Conservation (phyloP, 2,113 vertebrate species). For the Cathartes aura region DNA sequence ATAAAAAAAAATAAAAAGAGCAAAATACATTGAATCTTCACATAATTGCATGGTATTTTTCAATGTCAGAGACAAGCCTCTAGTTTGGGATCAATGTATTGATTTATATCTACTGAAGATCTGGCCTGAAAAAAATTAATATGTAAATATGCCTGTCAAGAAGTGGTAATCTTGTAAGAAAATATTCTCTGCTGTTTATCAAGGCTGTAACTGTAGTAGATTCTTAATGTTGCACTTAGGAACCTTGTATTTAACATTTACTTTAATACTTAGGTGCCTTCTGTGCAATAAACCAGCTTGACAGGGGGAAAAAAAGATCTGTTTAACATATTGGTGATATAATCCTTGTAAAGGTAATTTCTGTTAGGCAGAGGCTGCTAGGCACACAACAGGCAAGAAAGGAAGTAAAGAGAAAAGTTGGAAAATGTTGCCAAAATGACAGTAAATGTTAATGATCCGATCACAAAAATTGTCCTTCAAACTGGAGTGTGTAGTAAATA, state of each 20-base stretch:
- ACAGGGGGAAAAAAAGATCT: neutral
- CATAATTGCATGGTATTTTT: constrained; percentile 18
- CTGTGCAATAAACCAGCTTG: constrained; percentile 14
- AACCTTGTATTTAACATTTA: constrained; percentile 21
- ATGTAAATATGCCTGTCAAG: neutral
- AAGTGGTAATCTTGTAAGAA: neutral
- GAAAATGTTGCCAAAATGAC: constrained; percentile 69
- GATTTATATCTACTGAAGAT: neutral
- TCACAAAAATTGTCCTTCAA: constrained; percentile 79
- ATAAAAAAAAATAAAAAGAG: neutral
- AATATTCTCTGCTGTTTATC: neutral
- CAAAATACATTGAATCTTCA: neutral
- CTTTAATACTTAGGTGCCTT: neutral
- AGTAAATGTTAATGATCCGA: constrained; percentile 78
- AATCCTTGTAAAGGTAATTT: constrained; percentile 37
- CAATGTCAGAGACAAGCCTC: neutral
- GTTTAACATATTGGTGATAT: constrained; percentile 6
- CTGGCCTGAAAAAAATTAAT: neutral
- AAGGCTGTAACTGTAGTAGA: neutral
- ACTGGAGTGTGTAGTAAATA: constrained; percentile 74
- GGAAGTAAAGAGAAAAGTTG: constrained; percentile 55
- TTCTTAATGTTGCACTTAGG: neutral
- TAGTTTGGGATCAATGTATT: neutral
- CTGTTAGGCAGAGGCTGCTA: neutral
- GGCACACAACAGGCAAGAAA: neutral